Percentiles rank a stretch among this genome's conserved stretches.
These are phyloP conservation scores for Heteromurus nitidus DNA, from an alignment of 2,888 invertebrate species.

Conservation along the genomic window DNA sequence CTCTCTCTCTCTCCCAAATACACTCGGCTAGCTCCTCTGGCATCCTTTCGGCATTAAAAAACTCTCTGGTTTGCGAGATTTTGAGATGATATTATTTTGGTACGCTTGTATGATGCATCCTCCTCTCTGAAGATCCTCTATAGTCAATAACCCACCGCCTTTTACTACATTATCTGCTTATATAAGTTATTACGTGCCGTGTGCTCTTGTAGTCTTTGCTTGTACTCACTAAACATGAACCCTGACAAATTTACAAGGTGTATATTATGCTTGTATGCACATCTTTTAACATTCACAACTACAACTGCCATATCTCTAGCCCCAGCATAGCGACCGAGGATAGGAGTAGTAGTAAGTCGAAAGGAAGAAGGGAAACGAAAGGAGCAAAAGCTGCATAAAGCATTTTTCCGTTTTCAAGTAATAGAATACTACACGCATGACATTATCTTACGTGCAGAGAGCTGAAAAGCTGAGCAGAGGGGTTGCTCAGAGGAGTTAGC, in stretches of 20 bases:
- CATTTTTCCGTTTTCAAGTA: constrained; percentile 29
- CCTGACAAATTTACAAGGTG: constrained; percentile 68
- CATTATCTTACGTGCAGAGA: constrained; percentile 26
- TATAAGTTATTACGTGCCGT: constrained; percentile 63
- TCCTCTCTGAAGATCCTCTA: constrained; percentile 3
- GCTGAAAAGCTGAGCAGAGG: constrained; percentile 31
- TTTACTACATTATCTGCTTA: constrained; percentile 35
- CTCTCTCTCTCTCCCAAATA: constrained; percentile 7
- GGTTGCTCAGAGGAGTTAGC: constrained; percentile 60
- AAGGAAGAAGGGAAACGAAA: not conserved
- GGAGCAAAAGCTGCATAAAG: constrained; percentile 37
- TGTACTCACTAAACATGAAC: constrained; percentile 62
- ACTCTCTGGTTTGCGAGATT: constrained; percentile 59
- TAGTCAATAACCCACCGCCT: constrained; percentile 51
- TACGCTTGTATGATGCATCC: constrained; percentile 10
- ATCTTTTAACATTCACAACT: constrained; percentile 62
- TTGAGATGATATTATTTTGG: constrained; percentile 55
- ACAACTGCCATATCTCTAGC: constrained; percentile 26
- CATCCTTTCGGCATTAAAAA: constrained; percentile 51
- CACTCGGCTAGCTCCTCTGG: too few relatives aligned
- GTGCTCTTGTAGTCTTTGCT: constrained; percentile 47
- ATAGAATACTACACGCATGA: constrained; percentile 51
- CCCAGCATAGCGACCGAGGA: too few relatives aligned
- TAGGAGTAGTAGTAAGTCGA: constrained; percentile 11
- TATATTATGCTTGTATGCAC: constrained; percentile 66